Percentiles rank a stretch among this genome's conserved stretches.
These are phyloP conservation scores for Patella ulyssiponensis DNA, from an alignment of 2,888 invertebrate genomes.

Conservation along the genomic window DNA sequence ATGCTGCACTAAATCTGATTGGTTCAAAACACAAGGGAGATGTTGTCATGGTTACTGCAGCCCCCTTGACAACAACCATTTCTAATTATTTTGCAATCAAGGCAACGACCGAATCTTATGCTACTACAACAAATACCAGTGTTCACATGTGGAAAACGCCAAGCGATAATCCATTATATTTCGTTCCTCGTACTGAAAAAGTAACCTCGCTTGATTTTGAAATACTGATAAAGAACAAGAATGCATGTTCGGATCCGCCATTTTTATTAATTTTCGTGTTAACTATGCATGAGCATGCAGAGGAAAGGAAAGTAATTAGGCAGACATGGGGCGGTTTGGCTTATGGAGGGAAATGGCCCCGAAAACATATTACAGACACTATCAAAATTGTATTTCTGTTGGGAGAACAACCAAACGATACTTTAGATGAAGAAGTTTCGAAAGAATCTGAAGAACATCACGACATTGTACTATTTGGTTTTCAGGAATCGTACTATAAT, in stretches of 20 bases:
- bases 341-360: slow-evolving; percentile 16
- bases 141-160: background rate
- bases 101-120: background rate
- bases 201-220: slow-evolving; percentile 18
- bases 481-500: slow-evolving; percentile 64
- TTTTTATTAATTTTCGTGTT: slow-evolving; percentile 34
- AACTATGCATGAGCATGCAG: slow-evolving; percentile 29
- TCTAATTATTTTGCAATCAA: no score
- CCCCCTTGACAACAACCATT: no score
- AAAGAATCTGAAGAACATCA: slow-evolving; percentile 16
- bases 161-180: background rate
- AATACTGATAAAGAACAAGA: background rate
- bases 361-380: slow-evolving; percentile 2
- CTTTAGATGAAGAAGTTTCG: slow-evolving; percentile 12
- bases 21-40: no score
- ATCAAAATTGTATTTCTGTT: slow-evolving; percentile 30
- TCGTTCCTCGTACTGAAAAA: background rate
- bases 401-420: slow-evolving; percentile 24
- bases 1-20: no score
- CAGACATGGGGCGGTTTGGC: slow-evolving; percentile 36
- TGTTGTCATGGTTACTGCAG: no score
- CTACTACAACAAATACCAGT: background rate
- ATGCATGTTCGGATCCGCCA: slow-evolving; percentile 12
- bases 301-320: slow-evolving; percentile 32
- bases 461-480: slow-evolving; percentile 42